Evolutionary conservation across 2,888 invertebrate species (phyloP), one percentile per base, ranked within the genome.

Genomic region (Coronaproctus castanopsis): DNA sequence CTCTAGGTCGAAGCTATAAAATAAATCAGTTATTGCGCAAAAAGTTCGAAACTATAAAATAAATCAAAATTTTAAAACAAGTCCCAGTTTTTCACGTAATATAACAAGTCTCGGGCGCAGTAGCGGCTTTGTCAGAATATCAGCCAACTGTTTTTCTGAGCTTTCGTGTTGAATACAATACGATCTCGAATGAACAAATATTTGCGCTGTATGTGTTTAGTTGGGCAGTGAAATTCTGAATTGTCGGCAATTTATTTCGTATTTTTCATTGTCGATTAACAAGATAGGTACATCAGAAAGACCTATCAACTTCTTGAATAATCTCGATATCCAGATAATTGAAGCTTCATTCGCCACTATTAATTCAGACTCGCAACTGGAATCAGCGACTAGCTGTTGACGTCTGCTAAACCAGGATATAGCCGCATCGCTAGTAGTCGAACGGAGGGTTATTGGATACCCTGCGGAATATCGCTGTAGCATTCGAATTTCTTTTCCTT

Each of bases 391-490:
- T 14, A 55, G 10, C 1, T 57, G n/a, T 57, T 64, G 62, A 21
- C 56, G 52, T 8, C 55, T 49, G 50, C 60, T 61, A 10, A 59
- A 24, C 62, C 62, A 63, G 1, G 62, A 54, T 23, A 64, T 24
- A 24, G 64, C 57, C 1, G 52, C 62, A 50, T 52, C 54, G 14
- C 66, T 68, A 48, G 67, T 64, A 14, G 67, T 69, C 56, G 67
- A 68, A n/a, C 69, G 63, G 8, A 68, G 65, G 21, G 68, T 68
- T 36, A 59, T 65, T 24, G 55, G 36, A 36, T 68, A 67, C 3
- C 68, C 67, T 52, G 67, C 69, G 62, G 67, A 70, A 63, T 71
- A 65, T 71, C 69, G 24, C 68, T 70, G 59, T 62, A 70, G 54
- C 64, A 62, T 22, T 51, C 21, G 1, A 57, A 19, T 1, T 20